Evolutionary conservation across 2,797 vertebrate species (phyloP), one percentile per base, ranked within the genome.

Genomic region (Manis javanica): DNA sequence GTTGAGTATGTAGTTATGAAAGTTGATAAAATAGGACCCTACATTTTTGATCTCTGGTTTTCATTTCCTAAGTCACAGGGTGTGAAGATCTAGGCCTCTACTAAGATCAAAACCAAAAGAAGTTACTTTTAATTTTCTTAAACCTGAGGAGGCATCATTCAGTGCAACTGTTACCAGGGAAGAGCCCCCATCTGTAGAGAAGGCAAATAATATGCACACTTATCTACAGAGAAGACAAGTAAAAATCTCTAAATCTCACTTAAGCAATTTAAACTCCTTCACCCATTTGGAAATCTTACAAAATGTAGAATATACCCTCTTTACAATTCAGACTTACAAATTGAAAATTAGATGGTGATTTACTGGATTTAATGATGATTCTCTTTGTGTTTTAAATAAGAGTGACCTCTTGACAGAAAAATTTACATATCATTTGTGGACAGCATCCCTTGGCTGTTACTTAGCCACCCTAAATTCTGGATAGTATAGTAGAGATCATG

Each of bases 61-160:
- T 85, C 57, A 89, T 55, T 59, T 37, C 53, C 21, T 21, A 83
- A 78, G n/a, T 74, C n/a, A 87, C 10, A 51, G 59, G 10, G 6
- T 19, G 24, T 66, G 29, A 78, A 85, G 14, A 61, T 51, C 26
- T 46, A 92, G 23, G 16, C 9, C 42, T 55, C 42, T 84, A 14
- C 18, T 21, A 37, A 53, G 23, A 46, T 72, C 24, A 57, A 59
- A 77, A 95, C 77, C 61, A 42, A 95, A 90, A 74, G 37, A 78
- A 75, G 14, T 90, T 87, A 81, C 37, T 74, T 95, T 95, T 84
- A 74, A 53, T 94, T 90, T 92, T 96, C 59, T 90, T 85, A 81
- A 66, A 83, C 4, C 66, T 14, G 77, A 51, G n/a, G 31, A 78
- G n/a, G 31, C 14, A 71, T 68, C 31, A 49, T 24, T 53, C 1